Percentiles rank a stretch among this genome's conserved stretches.
phyloP scores from a whole-genome alignment of 2,888 invertebrate genomes.

The Lymantria monacha region DNA sequence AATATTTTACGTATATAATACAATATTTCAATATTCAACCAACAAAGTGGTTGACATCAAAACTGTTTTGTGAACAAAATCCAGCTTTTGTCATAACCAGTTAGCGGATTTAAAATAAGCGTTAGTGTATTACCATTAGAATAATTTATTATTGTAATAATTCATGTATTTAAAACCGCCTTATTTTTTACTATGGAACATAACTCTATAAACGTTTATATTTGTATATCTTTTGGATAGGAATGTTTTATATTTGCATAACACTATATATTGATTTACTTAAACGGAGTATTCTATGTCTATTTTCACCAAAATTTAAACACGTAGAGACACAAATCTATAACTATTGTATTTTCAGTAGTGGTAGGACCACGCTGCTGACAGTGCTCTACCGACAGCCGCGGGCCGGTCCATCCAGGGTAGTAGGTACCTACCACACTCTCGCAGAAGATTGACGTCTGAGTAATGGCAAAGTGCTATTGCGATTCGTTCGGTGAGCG shows the following conservation, averaged over 20 bases:
- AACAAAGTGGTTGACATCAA: conserved; percentile 19
- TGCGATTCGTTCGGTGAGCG: no score
- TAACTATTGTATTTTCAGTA: no score
- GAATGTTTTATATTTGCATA: conserved; percentile 53
- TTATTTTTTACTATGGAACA: conserved; percentile 22
- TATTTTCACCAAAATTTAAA: no score
- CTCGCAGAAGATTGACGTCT: no score
- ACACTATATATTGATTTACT: conserved; percentile 53
- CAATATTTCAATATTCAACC: conserved; percentile 4
- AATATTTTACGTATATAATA: conserved; percentile 5
- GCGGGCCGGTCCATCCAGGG: no score
- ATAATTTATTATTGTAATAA: conserved; percentile 52
- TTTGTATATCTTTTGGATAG: conserved; percentile 22
- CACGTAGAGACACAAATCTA: no score
- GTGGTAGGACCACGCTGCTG: no score
- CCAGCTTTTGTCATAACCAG: conserved; percentile 44
- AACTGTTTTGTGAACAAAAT: conserved; percentile 41
- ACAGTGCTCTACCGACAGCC: no score
- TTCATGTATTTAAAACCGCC: conserved; percentile 45
- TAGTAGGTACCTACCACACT: no score
- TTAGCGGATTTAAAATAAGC: conserved; percentile 39
- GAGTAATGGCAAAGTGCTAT: no score
- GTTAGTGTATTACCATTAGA: conserved; percentile 33
- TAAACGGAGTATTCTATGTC: no score
- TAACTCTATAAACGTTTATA: conserved; percentile 34